These are phyloP conservation scores for Aramus guarauna DNA, from an alignment of 2,113 vertebrate genomes.

Conservation along the genomic window DNA sequence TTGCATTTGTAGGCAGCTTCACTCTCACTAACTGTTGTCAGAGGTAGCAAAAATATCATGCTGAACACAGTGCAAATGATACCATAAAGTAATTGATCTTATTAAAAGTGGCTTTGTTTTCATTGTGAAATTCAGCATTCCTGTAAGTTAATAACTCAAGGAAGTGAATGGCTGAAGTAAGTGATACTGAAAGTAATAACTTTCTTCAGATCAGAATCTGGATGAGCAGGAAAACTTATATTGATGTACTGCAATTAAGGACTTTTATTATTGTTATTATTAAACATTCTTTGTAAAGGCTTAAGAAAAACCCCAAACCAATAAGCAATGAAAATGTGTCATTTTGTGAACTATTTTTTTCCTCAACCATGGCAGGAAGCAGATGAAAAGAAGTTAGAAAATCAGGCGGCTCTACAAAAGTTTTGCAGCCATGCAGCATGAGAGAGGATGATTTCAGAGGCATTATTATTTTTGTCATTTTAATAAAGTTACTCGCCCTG, in stretches of 20 bases:
- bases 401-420: neutral
- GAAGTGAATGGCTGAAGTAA: neutral
- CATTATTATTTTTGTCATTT: neutral
- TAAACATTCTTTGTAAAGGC: neutral
- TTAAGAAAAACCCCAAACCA: neutral
- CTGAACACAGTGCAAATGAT: neutral
- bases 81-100: neutral
- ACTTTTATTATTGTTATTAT: neutral
- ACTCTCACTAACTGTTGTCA: neutral
- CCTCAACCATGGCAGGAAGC: neutral
- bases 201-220: neutral
- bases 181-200: neutral
- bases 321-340: rapidly evolving
- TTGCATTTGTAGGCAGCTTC: neutral
- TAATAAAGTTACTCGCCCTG: neutral
- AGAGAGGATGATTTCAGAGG: neutral
- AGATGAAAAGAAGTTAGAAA: neutral
- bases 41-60: neutral
- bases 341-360: neutral
- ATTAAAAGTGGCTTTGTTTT: neutral
- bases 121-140: neutral
- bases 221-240: neutral
- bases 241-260: neutral
- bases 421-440: neutral
- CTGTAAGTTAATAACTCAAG: neutral